phyloP scores from a whole-genome alignment of 2,113 vertebrate species.

The Grammomys dolichurus region DNA sequence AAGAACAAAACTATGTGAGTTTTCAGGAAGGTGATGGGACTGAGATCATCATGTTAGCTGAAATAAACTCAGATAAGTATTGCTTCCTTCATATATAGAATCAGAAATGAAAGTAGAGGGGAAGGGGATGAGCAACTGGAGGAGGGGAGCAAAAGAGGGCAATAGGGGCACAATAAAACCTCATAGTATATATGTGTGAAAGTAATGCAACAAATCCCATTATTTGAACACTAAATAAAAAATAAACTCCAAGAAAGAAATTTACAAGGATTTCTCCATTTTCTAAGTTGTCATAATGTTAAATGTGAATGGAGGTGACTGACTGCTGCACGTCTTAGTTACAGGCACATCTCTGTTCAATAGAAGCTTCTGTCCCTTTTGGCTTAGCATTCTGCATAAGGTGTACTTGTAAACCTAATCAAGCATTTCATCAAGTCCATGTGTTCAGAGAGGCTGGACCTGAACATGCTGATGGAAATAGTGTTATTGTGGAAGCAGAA shows the following conservation, averaged over 20 bases:
- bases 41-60: not conserved
- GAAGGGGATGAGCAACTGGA: not conserved
- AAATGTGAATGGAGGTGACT: not conserved
- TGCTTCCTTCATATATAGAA: not conserved
- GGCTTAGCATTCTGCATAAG: constrained; percentile 36
- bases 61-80: not conserved
- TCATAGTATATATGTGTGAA: not conserved
- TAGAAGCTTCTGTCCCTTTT: constrained; percentile 36
- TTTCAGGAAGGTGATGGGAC: not conserved
- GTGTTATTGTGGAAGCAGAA: constrained; percentile 31
- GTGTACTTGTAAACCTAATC: constrained; percentile 58
- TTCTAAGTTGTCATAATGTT: constrained; percentile 28
- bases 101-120: not conserved
- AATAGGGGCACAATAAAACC: not conserved
- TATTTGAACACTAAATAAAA: not conserved
- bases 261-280: not conserved
- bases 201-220: not conserved
- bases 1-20: not conserved
- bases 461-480: constrained; percentile 1
- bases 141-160: not conserved
- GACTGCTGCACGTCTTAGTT: not conserved
- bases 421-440: not conserved
- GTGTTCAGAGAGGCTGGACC: not conserved
- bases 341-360: constrained; percentile 7
- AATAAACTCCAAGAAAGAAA: not conserved